Conservation (phyloP, 2,888 invertebrate species). For the Schrankia costaestrigalis region DNA sequence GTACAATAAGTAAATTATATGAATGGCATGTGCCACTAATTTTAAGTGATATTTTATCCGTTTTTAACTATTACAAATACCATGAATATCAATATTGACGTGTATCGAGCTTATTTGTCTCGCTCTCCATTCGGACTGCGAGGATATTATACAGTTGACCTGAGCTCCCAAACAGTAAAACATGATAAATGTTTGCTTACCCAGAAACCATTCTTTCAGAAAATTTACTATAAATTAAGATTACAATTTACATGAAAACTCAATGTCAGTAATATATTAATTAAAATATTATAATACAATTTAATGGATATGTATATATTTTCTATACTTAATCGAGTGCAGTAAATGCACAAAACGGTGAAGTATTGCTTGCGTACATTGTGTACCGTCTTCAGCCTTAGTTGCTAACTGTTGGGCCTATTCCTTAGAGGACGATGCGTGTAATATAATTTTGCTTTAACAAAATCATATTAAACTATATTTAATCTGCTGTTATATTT, state of each 20-base stretch:
- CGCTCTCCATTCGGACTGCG: slow-evolving; percentile 9
- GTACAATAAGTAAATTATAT: slow-evolving; percentile 36
- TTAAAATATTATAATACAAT: slow-evolving; percentile 11
- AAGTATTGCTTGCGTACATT: no score
- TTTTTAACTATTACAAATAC: slow-evolving; percentile 6
- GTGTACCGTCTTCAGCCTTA: no score
- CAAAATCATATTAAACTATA: slow-evolving; percentile 11
- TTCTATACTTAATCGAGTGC: no score
- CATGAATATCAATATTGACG: slow-evolving; percentile 14
- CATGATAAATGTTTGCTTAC: slow-evolving; percentile 5
- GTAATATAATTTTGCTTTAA: slow-evolving; percentile 13
- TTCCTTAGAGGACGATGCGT: no score
- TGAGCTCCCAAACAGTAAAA: no score
- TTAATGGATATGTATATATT: no score
- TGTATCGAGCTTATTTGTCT: slow-evolving; percentile 29
- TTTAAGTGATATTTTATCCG: slow-evolving; percentile 25
- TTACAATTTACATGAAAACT: slow-evolving; percentile 8
- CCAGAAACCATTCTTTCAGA: slow-evolving; percentile 7
- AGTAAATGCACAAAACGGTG: no score
- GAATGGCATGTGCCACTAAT: slow-evolving; percentile 22
- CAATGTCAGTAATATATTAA: slow-evolving; percentile 10
- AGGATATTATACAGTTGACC: no score
- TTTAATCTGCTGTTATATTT: slow-evolving; percentile 5
- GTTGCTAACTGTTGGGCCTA: no score
- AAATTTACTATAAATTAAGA: slow-evolving; percentile 8